Percentiles rank a stretch among this genome's conserved stretches.
These are phyloP conservation scores for Dorcus hopei DNA, from an alignment of 2,888 invertebrate species.

Conservation along the genomic window DNA sequence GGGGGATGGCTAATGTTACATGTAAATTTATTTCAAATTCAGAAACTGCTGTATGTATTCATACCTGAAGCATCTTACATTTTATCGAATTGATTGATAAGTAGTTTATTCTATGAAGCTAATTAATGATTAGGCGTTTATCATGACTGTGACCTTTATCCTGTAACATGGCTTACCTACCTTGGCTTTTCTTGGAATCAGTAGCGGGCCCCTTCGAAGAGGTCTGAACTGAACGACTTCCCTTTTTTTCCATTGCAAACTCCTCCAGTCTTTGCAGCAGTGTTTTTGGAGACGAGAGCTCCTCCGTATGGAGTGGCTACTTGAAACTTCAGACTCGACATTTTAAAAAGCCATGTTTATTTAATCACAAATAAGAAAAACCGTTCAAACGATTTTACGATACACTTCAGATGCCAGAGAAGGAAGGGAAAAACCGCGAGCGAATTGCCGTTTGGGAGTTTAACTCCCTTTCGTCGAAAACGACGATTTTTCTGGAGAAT, in stretches of 20 bases:
- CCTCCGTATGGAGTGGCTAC: conserved; percentile 72
- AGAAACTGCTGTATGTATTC: no score
- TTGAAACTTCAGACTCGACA: conserved; percentile 68
- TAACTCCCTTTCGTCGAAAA: conserved; percentile 65
- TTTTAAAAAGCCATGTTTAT: conserved; percentile 81
- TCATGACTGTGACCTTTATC: conserved; percentile 13
- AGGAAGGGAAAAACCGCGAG: conserved; percentile 8
- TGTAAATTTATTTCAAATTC: no score
- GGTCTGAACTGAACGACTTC: conserved; percentile 64
- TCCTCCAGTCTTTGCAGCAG: conserved; percentile 36
- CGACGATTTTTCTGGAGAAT: conserved; percentile 57
- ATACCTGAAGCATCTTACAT: no score
- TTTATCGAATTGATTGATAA: no score
- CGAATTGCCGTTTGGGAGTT: conserved; percentile 23
- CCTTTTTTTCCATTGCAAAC: conserved; percentile 70
- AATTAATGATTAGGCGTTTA: neutral
- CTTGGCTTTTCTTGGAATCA: conserved; percentile 74
- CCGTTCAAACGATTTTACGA: conserved; percentile 20
- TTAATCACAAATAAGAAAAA: conserved; percentile 56
- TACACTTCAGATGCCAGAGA: conserved; percentile 31
- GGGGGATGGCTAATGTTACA: no score
- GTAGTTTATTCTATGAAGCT: no score
- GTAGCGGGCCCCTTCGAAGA: conserved; percentile 66
- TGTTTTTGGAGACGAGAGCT: conserved; percentile 58
- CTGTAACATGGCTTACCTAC: conserved; percentile 45